Evolutionary conservation across 1,140 invertebrate genomes (phyloP), one percentile per base, ranked within the genome.

Genomic region (Drosophila ironensis): DNA sequence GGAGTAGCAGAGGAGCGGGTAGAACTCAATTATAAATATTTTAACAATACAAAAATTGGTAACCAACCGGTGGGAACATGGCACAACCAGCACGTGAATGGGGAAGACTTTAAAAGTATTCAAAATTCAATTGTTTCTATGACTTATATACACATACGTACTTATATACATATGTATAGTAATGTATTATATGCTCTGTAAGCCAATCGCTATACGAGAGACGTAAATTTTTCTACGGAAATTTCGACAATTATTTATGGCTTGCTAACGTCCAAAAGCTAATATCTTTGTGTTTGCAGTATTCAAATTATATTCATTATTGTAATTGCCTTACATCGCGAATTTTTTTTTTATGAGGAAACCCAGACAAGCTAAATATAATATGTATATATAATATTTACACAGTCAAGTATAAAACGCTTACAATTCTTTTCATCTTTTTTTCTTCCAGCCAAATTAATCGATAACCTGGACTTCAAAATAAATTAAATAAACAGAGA

Each of bases 211-310:
- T 38, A 28, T 30, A 22, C 28, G 19, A 47, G 53, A 60, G 48
- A 30, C 53, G 59, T 67, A 35, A 59, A 59, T 72, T 68, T 60
- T 46, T 48, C 56, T 27, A 56, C 37, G 22, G 73, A 77, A 73
- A 71, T 67, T 63, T 40, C 57, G 35, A 61, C 69, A 77, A 82
- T 78, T 37, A 84, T 82, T n/a, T 82, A 84, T 82, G 78, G 59
- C 64, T n/a, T 5, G 61, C n/a, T n/a, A n/a, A n/a, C n/a, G n/a
- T n/a, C n/a, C n/a, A n/a, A n/a, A n/a, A n/a, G n/a, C n/a, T n/a
- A n/a, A n/a, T n/a, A n/a, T n/a, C n/a, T n/a, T n/a, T n/a, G n/a
- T n/a, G n/a, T n/a, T n/a, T n/a, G n/a, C n/a, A n/a, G n/a, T n/a
- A n/a, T n/a, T n/a, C n/a, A n/a, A n/a, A n/a, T n/a, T n/a, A n/a